Percentiles rank a stretch among this genome's conserved stretches.
phyloP scores from a whole-genome alignment of 2,888 invertebrate species.

The Epistrophella euchroma region DNA sequence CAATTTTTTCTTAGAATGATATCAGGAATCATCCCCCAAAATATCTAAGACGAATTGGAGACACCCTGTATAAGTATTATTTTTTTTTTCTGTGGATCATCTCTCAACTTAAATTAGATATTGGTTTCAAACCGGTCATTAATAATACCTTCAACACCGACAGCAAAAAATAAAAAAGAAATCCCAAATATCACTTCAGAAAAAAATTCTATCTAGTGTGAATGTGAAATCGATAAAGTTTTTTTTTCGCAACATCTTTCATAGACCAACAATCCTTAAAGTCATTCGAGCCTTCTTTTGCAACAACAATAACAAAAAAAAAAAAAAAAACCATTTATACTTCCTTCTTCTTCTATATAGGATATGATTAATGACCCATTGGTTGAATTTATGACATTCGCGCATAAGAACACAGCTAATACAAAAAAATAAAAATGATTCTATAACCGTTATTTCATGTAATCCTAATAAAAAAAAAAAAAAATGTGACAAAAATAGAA shows the following conservation, averaged over 20 bases:
- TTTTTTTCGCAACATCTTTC: conserved; percentile 62
- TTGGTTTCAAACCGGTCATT: conserved; percentile 53
- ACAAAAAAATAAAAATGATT: conserved; percentile 32
- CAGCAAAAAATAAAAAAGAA: conserved; percentile 19
- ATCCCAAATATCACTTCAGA: conserved; percentile 62
- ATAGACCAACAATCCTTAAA: conserved; percentile 62
- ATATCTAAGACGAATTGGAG: too few species aligned
- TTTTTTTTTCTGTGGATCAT: neutral
- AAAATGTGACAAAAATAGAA: conserved; percentile 38
- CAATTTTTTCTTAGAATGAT: too few species aligned
- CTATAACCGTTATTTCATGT: conserved; percentile 59
- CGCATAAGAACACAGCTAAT: conserved; percentile 38
- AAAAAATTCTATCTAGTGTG: conserved; percentile 31
- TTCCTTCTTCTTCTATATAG: conserved; percentile 20
- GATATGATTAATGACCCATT: conserved; percentile 67
- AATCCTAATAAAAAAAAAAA: conserved; percentile 19
- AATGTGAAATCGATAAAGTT: conserved; percentile 70
- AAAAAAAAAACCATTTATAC: conserved; percentile 16
- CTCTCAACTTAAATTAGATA: conserved; percentile 25
- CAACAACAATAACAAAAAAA: conserved; percentile 20
- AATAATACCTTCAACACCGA: conserved; percentile 63
- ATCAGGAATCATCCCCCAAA: too few species aligned
- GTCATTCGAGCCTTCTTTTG: conserved; percentile 26
- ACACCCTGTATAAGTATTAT: too few species aligned
- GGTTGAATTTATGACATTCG: conserved; percentile 71